Conservation (phyloP, 2,113 vertebrate genomes). For the Conger conger region DNA sequence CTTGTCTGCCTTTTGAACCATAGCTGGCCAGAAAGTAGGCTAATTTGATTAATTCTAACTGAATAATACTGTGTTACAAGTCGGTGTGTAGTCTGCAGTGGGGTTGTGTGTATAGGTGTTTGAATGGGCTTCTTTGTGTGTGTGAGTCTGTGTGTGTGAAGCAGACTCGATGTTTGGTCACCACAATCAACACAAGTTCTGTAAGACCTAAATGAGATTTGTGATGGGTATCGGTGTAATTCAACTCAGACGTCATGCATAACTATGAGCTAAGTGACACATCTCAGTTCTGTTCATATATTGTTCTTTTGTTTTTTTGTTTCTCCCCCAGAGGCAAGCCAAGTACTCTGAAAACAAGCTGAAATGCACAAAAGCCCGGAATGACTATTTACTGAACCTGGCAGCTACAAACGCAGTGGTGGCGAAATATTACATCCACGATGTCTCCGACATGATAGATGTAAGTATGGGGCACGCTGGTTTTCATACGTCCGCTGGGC, state of each 20-base stretch:
- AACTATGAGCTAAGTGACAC: not conserved
- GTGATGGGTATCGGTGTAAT: not conserved
- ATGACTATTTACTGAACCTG: constrained; percentile 78
- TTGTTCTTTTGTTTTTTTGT: constrained; percentile 5
- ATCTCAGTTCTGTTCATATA: not conserved
- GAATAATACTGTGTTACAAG: not conserved
- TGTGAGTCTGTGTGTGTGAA: not conserved
- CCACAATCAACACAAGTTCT: not conserved
- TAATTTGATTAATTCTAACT: not conserved
- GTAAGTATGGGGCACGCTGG: constrained; percentile 59
- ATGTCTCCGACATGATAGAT: constrained; percentile 78
- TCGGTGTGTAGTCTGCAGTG: not conserved
- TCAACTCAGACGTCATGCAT: not conserved
- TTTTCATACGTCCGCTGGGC: not conserved
- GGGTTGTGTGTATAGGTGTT: not conserved
- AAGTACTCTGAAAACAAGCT: constrained; percentile 68
- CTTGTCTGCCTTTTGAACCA: not conserved
- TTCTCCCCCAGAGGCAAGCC: constrained; percentile 71
- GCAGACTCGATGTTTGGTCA: not conserved
- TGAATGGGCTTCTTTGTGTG: not conserved
- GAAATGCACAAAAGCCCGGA: constrained; percentile 76
- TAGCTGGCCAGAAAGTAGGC: not conserved
- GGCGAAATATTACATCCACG: constrained; percentile 82
- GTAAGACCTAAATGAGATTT: not conserved
- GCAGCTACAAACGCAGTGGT: constrained; percentile 77